A percentile compares a stretch with the other conserved stretches of the same genome.
Conservation (phyloP, 2,888 invertebrate species). For the Acronicta leporina region DNA sequence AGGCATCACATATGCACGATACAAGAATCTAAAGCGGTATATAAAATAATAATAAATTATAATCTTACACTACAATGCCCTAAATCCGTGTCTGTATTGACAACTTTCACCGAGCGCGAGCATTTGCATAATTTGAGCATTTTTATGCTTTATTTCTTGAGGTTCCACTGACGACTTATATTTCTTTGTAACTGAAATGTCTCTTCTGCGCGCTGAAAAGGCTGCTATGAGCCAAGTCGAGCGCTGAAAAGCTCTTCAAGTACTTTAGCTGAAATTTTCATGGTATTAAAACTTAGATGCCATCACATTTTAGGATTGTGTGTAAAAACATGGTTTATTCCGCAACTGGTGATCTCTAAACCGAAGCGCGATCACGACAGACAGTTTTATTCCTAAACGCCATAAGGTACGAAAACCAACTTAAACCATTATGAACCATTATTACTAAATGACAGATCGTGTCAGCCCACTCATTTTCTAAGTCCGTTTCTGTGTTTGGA, state of each 20-base stretch:
- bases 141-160: slow-evolving; percentile 61
- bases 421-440: too few relatives aligned
- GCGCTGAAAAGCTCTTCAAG: slow-evolving; percentile 46
- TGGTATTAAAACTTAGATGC: slow-evolving; percentile 48
- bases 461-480: too few relatives aligned
- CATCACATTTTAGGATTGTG: slow-evolving; percentile 24
- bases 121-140: slow-evolving; percentile 79
- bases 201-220: slow-evolving; percentile 49
- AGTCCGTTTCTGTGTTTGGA: too few relatives aligned
- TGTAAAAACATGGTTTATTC: not conserved
- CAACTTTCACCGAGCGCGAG: slow-evolving; percentile 53
- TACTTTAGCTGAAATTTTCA: slow-evolving; percentile 39
- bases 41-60: not conserved
- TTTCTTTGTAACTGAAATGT: slow-evolving; percentile 58
- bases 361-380: too few relatives aligned
- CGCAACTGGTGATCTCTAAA: too few relatives aligned
- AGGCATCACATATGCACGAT: too few relatives aligned
- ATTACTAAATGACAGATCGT: too few relatives aligned
- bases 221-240: slow-evolving; percentile 48
- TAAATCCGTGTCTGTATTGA: slow-evolving; percentile 53
- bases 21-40: too few relatives aligned
- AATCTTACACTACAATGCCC: not conserved
- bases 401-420: too few relatives aligned
- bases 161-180: slow-evolving; percentile 55
- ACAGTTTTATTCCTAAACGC: too few relatives aligned